phyloP scores from a whole-genome alignment of 2,888 invertebrate species.

The Keiferia lycopersicella region DNA sequence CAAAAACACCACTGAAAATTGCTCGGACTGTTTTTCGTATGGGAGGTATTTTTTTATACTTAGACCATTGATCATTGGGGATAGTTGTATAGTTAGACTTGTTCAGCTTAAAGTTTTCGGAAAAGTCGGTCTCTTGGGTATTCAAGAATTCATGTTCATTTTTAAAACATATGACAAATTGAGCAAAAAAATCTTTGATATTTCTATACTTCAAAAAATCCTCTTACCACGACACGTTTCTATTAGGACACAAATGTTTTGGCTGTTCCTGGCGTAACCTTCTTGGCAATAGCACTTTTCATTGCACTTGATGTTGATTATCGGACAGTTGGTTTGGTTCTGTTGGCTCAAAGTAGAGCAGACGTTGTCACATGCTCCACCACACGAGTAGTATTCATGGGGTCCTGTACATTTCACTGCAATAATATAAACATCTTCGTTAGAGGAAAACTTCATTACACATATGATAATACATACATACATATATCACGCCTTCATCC shows the following conservation, averaged over 20 bases:
- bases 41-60: no score
- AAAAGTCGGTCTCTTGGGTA: no score
- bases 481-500: no score
- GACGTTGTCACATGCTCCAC: conserved; percentile 53
- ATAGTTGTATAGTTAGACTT: no score
- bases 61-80: no score
- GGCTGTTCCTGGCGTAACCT: conserved; percentile 47
- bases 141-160: no score
- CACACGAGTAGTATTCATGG: conserved; percentile 49
- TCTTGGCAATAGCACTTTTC: conserved; percentile 52
- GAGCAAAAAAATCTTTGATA: neutral
- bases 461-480: no score
- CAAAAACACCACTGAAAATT: no score
- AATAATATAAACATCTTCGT: neutral
- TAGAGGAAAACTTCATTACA: neutral
- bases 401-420: conserved; percentile 44
- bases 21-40: no score
- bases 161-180: neutral
- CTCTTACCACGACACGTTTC: conserved; percentile 32
- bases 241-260: conserved; percentile 39
- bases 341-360: conserved; percentile 46
- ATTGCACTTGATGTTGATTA: conserved; percentile 46
- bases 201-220: no score
- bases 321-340: conserved; percentile 50
- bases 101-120: no score